These are phyloP conservation scores for Patiria miniata DNA, from an alignment of 35 echinoderm and acorn worm species.

Conservation along the genomic window DNA sequence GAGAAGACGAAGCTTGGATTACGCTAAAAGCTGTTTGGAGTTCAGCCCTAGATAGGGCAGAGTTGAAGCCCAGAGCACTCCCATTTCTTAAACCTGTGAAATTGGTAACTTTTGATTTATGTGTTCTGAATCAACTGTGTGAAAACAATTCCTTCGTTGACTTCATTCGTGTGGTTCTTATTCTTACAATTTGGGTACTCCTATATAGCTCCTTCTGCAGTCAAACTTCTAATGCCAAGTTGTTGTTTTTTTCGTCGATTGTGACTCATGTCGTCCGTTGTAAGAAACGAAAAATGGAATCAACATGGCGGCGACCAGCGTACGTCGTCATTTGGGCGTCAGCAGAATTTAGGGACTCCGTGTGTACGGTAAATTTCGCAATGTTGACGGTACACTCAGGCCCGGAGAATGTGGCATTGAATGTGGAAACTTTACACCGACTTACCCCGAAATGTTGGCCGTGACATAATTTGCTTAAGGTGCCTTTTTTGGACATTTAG, in stretches of 20 bases:
- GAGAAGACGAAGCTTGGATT: too few species aligned
- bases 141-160: too few species aligned
- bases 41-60: too few species aligned
- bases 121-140: too few species aligned
- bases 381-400: background rate
- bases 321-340: background rate
- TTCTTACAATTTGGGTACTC: too few species aligned
- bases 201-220: background rate
- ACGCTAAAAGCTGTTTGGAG: too few species aligned
- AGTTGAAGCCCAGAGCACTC: too few species aligned
- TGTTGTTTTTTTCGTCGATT: background rate
- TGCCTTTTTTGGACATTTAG: background rate
- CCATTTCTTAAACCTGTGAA: too few species aligned
- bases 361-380: background rate
- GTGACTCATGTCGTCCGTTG: background rate
- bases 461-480: background rate
- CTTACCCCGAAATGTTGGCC: background rate
- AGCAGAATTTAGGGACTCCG: background rate
- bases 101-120: too few species aligned
- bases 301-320: background rate
- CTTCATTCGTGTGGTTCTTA: too few species aligned
- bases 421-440: background rate
- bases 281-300: background rate
- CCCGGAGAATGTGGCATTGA: constrained; percentile 3
- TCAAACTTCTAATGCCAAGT: background rate